Evolutionary conservation across 1,140 invertebrate genomes (phyloP).

Genomic region (Campodea augens): DNA sequence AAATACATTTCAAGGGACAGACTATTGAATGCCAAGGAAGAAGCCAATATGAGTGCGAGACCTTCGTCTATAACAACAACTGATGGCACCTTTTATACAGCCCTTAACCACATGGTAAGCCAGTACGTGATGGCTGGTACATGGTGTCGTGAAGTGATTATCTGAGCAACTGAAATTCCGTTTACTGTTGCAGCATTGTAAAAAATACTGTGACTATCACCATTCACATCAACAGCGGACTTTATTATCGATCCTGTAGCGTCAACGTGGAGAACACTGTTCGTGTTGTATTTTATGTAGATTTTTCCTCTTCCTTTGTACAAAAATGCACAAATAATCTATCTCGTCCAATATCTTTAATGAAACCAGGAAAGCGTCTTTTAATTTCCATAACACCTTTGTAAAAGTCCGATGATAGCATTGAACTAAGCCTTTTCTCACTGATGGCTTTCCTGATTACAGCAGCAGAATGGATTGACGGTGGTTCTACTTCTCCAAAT

Average conservation of each 20-base stretch:
- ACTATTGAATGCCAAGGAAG: background rate
- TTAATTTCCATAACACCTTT: background rate
- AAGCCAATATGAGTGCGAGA: background rate
- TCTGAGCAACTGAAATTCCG: background rate
- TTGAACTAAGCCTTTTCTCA: background rate
- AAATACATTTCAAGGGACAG: background rate
- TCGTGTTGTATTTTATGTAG: background rate
- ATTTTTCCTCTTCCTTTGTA: background rate
- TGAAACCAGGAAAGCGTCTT: background rate
- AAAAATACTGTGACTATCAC: background rate
- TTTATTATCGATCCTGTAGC: background rate
- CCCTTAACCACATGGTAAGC: background rate
- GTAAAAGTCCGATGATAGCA: background rate
- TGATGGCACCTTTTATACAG: background rate
- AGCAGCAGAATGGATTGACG: background rate
- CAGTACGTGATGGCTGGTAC: background rate
- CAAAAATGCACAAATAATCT: background rate
- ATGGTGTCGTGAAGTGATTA: background rate
- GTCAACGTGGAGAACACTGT: background rate
- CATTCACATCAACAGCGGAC: background rate
- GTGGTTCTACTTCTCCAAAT: background rate
- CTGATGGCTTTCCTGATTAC: background rate
- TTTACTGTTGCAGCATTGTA: background rate
- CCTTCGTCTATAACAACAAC: background rate
- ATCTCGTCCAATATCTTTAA: background rate